Percentiles rank a stretch among this genome's conserved stretches.
Conservation (phyloP, 1,140 invertebrate genomes). For the Lepidurus arcticus region DNA sequence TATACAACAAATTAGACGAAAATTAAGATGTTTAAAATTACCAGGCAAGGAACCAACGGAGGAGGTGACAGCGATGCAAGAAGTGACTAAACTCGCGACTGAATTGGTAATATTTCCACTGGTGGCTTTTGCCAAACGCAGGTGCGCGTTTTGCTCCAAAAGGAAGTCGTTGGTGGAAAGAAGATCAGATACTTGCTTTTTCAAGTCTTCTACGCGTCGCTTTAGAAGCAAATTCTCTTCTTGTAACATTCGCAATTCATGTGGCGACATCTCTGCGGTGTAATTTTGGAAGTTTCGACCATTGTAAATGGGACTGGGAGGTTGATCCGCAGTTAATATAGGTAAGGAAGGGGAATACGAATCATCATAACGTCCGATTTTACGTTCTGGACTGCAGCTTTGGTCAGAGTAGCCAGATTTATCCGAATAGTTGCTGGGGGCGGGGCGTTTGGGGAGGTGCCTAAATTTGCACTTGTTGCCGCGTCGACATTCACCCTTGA, state of each 20-base stretch:
- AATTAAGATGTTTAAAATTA: background rate
- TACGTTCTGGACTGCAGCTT: constrained; percentile 37
- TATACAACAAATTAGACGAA: background rate
- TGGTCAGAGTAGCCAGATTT: constrained; percentile 33
- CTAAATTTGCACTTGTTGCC: constrained; percentile 52
- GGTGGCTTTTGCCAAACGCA: constrained; percentile 59
- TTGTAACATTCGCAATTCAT: constrained; percentile 49
- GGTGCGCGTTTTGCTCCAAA: constrained; percentile 70
- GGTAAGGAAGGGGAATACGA: background rate
- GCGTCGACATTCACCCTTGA: constrained; percentile 65
- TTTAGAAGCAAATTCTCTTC: constrained; percentile 66
- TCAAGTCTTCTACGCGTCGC: constrained; percentile 63
- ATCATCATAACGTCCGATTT: constrained; percentile 32
- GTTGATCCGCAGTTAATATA: background rate
- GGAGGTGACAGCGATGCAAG: constrained; percentile 22
- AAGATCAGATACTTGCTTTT: constrained; percentile 56
- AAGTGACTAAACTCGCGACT: constrained; percentile 12
- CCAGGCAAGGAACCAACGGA: constrained; percentile 21
- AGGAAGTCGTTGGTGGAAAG: constrained; percentile 76
- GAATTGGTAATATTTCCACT: constrained; percentile 50
- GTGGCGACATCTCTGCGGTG: background rate
- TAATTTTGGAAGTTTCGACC: background rate
- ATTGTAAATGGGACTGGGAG: constrained; percentile 16
- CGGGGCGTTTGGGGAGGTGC: constrained; percentile 44
- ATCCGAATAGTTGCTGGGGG: background rate